These are phyloP conservation scores for Plotosus lineatus DNA, from an alignment of 2,113 vertebrate genomes.

Conservation along the genomic window DNA sequence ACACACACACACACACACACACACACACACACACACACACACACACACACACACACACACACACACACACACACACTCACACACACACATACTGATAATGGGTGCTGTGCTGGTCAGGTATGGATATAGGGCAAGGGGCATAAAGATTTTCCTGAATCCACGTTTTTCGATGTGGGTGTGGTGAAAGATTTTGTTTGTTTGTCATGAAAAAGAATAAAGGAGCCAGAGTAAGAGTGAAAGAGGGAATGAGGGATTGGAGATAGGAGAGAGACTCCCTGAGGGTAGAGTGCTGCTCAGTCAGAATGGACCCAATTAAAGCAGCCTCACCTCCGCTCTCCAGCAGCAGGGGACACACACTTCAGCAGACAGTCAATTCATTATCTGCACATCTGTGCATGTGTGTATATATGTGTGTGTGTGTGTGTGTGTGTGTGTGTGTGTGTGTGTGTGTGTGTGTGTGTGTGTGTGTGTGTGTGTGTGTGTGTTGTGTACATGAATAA, in stretches of 20 bases:
- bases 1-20: constrained; percentile 16
- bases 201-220: constrained; percentile 39
- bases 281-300: constrained; percentile 60
- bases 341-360: constrained; percentile 57
- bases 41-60: constrained; percentile 18
- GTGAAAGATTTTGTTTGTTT: constrained; percentile 43
- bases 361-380: constrained; percentile 53
- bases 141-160: constrained; percentile 21
- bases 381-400: constrained; percentile 24
- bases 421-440: constrained; percentile 18
- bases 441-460: too few relatives aligned
- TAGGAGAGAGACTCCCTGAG: constrained; percentile 54
- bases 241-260: constrained; percentile 49
- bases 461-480: not conserved
- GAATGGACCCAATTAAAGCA: constrained; percentile 76
- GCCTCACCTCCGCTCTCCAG: constrained; percentile 72
- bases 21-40: not conserved
- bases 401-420: not conserved
- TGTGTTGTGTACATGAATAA: not conserved
- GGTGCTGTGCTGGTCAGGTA: not conserved
- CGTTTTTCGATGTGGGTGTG: constrained; percentile 23
- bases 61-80: not conserved
- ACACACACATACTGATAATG: not conserved
- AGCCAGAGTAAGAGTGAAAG: constrained; percentile 26
- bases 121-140: not conserved